Evolutionary conservation across 2,797 vertebrate species (phyloP).

Genomic region (Pterois miles): DNA sequence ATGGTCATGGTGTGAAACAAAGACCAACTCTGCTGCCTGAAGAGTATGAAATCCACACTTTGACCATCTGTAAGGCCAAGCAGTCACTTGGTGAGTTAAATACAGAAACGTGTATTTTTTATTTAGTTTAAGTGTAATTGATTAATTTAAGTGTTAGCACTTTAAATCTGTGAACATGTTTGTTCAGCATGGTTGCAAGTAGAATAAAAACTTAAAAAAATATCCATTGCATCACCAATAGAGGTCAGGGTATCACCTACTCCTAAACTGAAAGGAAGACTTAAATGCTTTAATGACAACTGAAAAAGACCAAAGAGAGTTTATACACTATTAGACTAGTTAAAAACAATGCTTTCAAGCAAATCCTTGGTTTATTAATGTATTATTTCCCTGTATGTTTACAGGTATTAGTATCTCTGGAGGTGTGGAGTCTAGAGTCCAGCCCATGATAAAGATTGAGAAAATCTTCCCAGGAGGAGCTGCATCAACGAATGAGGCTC

Average conservation of each 20-base stretch:
- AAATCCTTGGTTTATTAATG: not conserved
- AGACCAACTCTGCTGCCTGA: conserved; percentile 42
- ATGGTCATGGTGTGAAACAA: conserved; percentile 53
- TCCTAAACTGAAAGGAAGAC: conserved; percentile 26
- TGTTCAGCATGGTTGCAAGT: not conserved
- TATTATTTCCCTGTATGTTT: conserved; percentile 23
- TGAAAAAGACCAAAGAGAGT: not conserved
- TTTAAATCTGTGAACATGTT: not conserved
- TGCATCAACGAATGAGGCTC: conserved; percentile 88
- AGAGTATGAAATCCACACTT: conserved; percentile 83
- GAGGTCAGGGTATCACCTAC: conserved; percentile 57
- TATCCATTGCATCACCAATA: conserved; percentile 54
- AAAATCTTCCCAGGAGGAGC: conserved; percentile 97
- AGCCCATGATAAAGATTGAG: conserved; percentile 96
- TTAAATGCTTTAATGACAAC: not conserved
- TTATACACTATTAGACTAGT: not conserved
- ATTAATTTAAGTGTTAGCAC: not conserved
- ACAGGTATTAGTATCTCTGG: conserved; percentile 97
- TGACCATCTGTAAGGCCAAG: conserved; percentile 92
- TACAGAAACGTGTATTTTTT: not conserved
- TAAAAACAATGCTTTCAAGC: not conserved
- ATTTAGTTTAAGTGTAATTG: not conserved
- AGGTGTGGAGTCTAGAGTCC: conserved; percentile 92
- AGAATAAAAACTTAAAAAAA: conserved; percentile 1
- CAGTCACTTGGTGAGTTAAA: conserved; percentile 90